These are phyloP conservation scores for Hyperoplus immaculatus DNA, from an alignment of 2,797 vertebrate species.

Conservation along the genomic window DNA sequence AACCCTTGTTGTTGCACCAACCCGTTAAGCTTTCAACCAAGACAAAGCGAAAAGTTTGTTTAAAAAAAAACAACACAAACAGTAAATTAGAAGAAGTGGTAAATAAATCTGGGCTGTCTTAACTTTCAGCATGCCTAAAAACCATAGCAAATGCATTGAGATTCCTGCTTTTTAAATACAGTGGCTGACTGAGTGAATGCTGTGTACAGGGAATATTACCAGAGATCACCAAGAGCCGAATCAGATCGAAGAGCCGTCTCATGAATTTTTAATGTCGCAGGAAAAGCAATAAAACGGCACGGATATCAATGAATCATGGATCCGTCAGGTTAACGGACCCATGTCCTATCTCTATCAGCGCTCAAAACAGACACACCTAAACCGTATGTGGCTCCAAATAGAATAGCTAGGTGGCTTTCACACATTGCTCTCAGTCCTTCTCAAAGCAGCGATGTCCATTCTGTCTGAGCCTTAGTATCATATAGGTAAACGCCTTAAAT, in stretches of 20 bases:
- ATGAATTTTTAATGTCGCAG: constrained; percentile 54
- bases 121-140: constrained; percentile 26
- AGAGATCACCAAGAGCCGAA: constrained; percentile 30
- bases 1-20: constrained; percentile 16
- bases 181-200: constrained; percentile 15
- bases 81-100: too few relatives aligned
- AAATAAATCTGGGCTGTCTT: not conserved
- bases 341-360: constrained; percentile 38
- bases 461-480: constrained; percentile 9
- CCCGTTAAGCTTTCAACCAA: not conserved
- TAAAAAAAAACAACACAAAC: not conserved
- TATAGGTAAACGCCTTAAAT: not conserved
- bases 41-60: not conserved
- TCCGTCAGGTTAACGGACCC: constrained; percentile 15
- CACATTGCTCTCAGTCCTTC: constrained; percentile 7
- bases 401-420: constrained; percentile 25
- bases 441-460: constrained; percentile 15
- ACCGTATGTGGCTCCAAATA: not conserved
- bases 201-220: constrained; percentile 9
- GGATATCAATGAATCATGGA: constrained; percentile 39
- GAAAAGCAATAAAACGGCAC: constrained; percentile 23
- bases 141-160: not conserved
- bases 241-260: constrained; percentile 15
- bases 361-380: constrained; percentile 41
- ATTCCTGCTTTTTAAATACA: not conserved